Evolutionary conservation across 64 coral and sea anemone species (phyloP), one percentile per base, ranked within the genome.

Genomic region (Pocillopora damicornis): DNA sequence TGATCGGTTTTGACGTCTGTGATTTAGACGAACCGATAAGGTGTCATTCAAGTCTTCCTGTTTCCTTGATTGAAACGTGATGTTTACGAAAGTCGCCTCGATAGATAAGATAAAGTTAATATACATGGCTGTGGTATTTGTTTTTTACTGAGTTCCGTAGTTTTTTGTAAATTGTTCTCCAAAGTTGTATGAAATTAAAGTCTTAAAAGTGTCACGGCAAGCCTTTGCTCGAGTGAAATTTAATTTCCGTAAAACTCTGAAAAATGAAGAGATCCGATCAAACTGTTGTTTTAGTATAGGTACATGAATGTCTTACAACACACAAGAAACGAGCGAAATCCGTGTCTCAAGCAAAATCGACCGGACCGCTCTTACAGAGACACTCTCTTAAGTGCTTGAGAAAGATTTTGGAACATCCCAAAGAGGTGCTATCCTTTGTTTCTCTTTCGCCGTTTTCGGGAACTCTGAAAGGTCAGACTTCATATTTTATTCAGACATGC

Each of bases 1-100:
- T 81, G 79, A 81, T 81, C 79, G 60, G 79, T 81, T 81, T 81
- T 81, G 59, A 60, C 34, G 79, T 63, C 59, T 81, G 79, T 81
- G 60, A 81, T 58, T 81, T 81, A 64, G 62, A 25, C 79, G 59
- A 62, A 81, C n/a, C 79, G 51, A 81, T 63, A 81, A 36, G 79
- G 79, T 37, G 76, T 58, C 76, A 78, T 59, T 78, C 56, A 78
- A 78, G 42, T 78, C 76, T 60, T 78, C 76, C 76, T 78, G 76
- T 78, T 78, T 60, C 38, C 42, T 78, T 78, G 76, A 78, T 78
- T 78, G 76, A 59, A 78, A 59, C 45, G 56, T 59, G 76, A 78
- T 78, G 56, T 78, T 78, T 11, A 37, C 76, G 51, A 78, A 78
- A 60, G 76, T 58, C 76, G 15, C 76, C 51, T 78, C 18, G 15